phyloP scores from a whole-genome alignment of 1,140 invertebrate genomes.

The Drosophila oshimai region DNA sequence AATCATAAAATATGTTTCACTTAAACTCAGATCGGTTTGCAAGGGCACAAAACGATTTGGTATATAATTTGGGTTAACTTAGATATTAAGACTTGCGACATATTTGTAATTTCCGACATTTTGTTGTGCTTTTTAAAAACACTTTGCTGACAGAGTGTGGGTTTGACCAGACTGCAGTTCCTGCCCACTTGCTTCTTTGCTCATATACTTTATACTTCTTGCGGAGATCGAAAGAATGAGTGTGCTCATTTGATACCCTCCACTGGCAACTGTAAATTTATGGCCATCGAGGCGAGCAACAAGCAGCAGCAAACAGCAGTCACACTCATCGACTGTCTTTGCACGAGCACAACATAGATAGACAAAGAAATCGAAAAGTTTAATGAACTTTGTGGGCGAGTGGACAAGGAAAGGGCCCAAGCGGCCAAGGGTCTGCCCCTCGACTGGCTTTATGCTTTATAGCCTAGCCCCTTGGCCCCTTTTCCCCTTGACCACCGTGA shows the following conservation, averaged over 20 bases:
- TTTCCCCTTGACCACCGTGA: background rate
- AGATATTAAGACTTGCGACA: background rate
- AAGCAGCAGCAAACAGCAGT: constrained; percentile 11
- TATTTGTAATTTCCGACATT: background rate
- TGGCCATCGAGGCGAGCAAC: constrained; percentile 18
- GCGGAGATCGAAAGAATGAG: constrained; percentile 9
- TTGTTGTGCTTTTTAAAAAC: background rate
- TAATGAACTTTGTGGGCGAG: constrained; percentile 21
- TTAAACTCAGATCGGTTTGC: too few species aligned
- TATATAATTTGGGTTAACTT: background rate
- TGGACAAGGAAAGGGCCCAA: constrained; percentile 8
- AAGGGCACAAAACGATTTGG: background rate
- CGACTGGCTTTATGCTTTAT: constrained; percentile 35
- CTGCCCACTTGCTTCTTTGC: background rate
- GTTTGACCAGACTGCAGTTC: background rate
- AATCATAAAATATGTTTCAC: too few species aligned
- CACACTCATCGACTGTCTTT: constrained; percentile 25
- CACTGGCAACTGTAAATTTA: constrained; percentile 22
- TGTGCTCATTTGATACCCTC: constrained; percentile 19
- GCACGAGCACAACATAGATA: constrained; percentile 26
- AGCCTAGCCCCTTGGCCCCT: background rate
- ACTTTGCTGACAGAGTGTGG: background rate
- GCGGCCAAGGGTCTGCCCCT: constrained; percentile 17
- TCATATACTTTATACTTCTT: background rate
- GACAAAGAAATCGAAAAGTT: constrained; percentile 47